These are phyloP conservation scores for Miichthys miiuy DNA, from an alignment of 2,797 vertebrate genomes.

Conservation along the genomic window DNA sequence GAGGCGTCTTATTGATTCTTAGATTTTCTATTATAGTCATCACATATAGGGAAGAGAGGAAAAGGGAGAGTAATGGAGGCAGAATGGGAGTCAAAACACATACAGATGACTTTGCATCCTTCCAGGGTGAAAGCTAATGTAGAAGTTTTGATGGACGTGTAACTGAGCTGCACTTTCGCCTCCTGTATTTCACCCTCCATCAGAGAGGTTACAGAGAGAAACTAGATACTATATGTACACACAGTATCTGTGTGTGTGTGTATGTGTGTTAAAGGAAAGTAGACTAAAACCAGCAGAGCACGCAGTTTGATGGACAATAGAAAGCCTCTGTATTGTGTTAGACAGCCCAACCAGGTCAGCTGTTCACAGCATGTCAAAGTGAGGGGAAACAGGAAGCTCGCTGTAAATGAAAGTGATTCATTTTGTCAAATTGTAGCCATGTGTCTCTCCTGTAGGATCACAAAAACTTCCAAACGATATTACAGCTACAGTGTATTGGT, in stretches of 20 bases:
- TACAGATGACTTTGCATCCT: slow-evolving; percentile 32
- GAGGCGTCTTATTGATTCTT: slow-evolving; percentile 43
- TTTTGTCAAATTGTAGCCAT: background rate
- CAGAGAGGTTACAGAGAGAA: slow-evolving; percentile 24
- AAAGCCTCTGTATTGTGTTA: slow-evolving; percentile 43
- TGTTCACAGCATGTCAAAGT: slow-evolving; percentile 45
- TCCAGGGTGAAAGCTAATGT: background rate
- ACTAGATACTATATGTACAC: background rate
- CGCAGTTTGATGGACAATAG: slow-evolving; percentile 55
- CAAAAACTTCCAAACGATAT: background rate
- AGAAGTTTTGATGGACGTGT: slow-evolving; percentile 23
- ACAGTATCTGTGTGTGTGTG: background rate
- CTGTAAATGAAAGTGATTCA: background rate
- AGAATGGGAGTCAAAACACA: background rate
- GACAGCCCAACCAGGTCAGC: slow-evolving; percentile 47
- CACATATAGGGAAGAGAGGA: slow-evolving; percentile 4
- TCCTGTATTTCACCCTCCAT: slow-evolving; percentile 31
- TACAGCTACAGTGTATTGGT: too few species aligned
- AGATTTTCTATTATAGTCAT: slow-evolving; percentile 29
- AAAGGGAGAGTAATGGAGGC: background rate
- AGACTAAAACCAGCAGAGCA: slow-evolving; percentile 55
- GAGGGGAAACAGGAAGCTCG: slow-evolving; percentile 39
- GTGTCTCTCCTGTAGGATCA: background rate
- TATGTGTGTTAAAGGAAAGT: slow-evolving; percentile 11
- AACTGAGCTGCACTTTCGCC: slow-evolving; percentile 40